Evolutionary conservation across 1,140 invertebrate species (phyloP).

Genomic region (Battus philenor): DNA sequence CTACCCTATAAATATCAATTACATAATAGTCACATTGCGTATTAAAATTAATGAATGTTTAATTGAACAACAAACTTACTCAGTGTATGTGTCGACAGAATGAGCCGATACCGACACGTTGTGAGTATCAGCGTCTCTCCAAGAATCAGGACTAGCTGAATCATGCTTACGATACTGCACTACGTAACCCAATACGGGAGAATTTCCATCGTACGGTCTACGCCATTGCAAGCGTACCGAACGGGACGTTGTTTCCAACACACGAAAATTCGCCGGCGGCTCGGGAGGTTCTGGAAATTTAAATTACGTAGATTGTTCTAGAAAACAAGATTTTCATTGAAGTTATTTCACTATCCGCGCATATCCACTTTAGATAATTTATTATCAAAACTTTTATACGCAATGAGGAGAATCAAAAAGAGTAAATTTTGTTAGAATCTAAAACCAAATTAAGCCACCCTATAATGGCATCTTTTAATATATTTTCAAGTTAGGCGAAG

Average conservation of each 20-base stretch:
- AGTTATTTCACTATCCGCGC: too few species aligned
- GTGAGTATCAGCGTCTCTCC: slow-evolving; percentile 62
- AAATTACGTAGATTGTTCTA: too few species aligned
- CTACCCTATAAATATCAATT: slow-evolving; percentile 34
- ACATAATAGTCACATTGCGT: not conserved
- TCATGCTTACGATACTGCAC: slow-evolving; percentile 79
- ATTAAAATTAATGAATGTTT: not conserved
- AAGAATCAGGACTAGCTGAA: slow-evolving; percentile 48
- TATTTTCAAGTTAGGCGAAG: too few species aligned
- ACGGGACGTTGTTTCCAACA: slow-evolving; percentile 83
- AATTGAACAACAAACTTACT: slow-evolving; percentile 40
- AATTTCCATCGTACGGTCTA: slow-evolving; percentile 87
- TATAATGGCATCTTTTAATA: too few species aligned
- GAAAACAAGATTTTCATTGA: too few species aligned
- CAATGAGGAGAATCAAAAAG: too few species aligned
- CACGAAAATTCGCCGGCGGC: slow-evolving; percentile 80
- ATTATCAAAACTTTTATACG: too few species aligned
- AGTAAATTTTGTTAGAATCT: too few species aligned
- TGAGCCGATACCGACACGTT: slow-evolving; percentile 60
- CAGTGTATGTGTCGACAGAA: slow-evolving; percentile 39
- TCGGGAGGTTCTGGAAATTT: slow-evolving; percentile 81
- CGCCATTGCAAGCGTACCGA: slow-evolving; percentile 84
- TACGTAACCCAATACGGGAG: slow-evolving; percentile 85
- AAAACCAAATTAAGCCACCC: too few species aligned
- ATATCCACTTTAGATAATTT: too few species aligned